phyloP scores from a whole-genome alignment of 2,888 invertebrate species.

The Pristionchus japonicus region DNA sequence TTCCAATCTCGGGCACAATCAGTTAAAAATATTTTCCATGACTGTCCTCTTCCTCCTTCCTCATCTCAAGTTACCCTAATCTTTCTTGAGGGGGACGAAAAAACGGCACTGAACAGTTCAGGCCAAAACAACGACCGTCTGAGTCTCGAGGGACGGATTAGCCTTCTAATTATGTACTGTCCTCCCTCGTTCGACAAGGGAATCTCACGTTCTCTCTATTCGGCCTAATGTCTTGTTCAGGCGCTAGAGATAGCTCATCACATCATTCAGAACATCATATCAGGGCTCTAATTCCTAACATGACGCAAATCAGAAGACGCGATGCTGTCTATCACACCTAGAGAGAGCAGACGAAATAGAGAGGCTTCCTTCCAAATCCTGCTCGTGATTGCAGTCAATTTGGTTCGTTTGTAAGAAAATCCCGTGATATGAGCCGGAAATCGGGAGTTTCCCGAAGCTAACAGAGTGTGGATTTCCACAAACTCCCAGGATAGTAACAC shows the following conservation, averaged over 20 bases:
- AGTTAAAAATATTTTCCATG: background rate
- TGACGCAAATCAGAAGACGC: background rate
- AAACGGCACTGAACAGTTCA: background rate
- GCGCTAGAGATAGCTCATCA: background rate
- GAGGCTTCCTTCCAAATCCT: background rate
- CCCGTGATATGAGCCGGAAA: background rate
- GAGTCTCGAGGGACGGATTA: background rate
- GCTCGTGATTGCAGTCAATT: background rate
- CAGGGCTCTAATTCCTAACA: background rate
- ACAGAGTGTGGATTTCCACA: no score
- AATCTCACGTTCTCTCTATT: background rate
- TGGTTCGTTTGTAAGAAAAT: background rate
- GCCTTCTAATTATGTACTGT: background rate
- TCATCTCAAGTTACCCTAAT: background rate
- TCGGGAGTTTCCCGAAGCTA: background rate
- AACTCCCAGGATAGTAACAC: no score
- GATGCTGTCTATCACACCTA: background rate
- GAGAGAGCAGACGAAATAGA: background rate
- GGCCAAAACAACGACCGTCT: background rate
- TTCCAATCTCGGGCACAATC: no score
- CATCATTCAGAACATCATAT: background rate
- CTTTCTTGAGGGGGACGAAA: background rate
- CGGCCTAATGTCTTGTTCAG: no score
- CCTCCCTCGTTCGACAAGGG: background rate
- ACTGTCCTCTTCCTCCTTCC: constrained; percentile 4